Conservation (phyloP, 2,797 vertebrate genomes). For the Lacerta agilis region DNA sequence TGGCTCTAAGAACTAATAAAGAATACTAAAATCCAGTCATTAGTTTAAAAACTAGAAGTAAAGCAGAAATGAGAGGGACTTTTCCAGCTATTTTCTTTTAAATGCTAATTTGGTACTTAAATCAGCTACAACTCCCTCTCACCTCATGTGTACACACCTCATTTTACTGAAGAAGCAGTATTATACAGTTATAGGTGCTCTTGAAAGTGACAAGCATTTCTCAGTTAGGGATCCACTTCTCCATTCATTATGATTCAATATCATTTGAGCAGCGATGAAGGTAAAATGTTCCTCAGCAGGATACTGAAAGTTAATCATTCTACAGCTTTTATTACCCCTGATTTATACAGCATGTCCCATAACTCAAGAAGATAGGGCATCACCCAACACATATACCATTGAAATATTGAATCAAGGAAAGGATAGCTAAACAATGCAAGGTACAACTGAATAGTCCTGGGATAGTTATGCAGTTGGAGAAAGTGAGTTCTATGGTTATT, state of each 20-base stretch:
- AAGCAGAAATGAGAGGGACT: conserved; percentile 33
- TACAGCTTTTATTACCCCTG: conserved; percentile 74
- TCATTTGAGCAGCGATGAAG: conserved; percentile 71
- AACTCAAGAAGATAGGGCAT: conserved; percentile 53
- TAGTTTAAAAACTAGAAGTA: not conserved
- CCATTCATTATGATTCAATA: conserved; percentile 75
- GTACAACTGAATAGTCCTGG: not conserved
- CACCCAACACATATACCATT: conserved; percentile 51
- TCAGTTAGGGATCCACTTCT: conserved; percentile 70
- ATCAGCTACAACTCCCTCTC: conserved; percentile 60
- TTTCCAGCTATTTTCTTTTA: not conserved
- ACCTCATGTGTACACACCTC: no score
- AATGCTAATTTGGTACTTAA: not conserved
- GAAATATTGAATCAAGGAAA: conserved; percentile 47
- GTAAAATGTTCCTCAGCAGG: conserved; percentile 68
- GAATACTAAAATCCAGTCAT: conserved; percentile 21
- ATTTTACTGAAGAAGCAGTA: conserved; percentile 64
- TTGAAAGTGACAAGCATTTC: conserved; percentile 71
- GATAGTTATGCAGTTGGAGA: no score
- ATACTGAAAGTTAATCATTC: conserved; percentile 72
- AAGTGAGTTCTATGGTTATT: no score
- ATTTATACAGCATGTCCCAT: conserved; percentile 67
- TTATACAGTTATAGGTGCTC: conserved; percentile 72
- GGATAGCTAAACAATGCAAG: conserved; percentile 27
- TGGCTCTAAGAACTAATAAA: conserved; percentile 32